Percentiles rank a stretch among this genome's conserved stretches.
These are phyloP conservation scores for Malurus elegans DNA, from an alignment of 2,113 vertebrate species.

Conservation along the genomic window DNA sequence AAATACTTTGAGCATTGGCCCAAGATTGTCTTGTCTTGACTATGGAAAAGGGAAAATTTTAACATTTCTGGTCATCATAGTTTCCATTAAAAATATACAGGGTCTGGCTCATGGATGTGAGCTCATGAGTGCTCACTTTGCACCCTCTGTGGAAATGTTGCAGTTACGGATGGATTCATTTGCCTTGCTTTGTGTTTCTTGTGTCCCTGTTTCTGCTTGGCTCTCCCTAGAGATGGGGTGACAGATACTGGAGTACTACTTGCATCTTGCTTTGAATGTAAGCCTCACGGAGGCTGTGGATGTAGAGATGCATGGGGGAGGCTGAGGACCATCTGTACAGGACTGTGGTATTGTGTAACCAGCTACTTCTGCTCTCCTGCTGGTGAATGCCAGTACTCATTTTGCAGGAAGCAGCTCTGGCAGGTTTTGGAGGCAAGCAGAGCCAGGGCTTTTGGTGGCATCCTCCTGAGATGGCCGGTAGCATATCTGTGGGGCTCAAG, in stretches of 20 bases:
- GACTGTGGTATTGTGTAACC: background rate
- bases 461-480: background rate
- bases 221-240: background rate
- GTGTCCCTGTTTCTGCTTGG: background rate
- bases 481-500: background rate
- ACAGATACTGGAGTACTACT: background rate
- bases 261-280: background rate
- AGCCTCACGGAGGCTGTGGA: background rate
- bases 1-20: background rate
- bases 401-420: background rate
- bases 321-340: background rate
- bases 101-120: background rate
- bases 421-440: background rate
- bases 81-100: background rate
- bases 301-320: background rate
- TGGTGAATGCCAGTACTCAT: background rate
- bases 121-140: background rate
- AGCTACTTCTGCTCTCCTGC: background rate
- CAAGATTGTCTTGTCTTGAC: background rate
- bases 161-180: background rate
- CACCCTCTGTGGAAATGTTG: background rate
- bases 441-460: background rate
- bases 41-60: background rate
- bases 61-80: background rate
- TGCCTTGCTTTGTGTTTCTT: background rate